phyloP scores from a whole-genome alignment of 2,888 invertebrate genomes.

The Cryptus armator region DNA sequence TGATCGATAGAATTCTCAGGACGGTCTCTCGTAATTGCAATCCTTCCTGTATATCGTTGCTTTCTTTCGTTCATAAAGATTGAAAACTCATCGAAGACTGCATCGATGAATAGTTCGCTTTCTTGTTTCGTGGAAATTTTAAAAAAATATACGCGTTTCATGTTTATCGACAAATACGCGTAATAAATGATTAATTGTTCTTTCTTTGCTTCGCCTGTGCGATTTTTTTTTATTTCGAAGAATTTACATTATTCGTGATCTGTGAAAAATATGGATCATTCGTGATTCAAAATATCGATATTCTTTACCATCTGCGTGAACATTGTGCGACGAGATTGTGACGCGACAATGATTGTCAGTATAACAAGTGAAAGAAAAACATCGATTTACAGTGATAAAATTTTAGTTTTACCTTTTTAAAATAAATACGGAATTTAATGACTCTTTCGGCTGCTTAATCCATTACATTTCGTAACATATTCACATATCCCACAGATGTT shows the following conservation, averaged over 20 bases:
- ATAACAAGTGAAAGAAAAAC: background rate
- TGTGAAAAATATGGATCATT: no score
- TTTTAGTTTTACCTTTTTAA: background rate
- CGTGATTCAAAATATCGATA: no score
- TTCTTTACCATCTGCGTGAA: no score
- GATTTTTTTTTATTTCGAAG: no score
- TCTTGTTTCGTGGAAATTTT: no score
- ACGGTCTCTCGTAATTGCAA: background rate
- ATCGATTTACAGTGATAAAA: background rate
- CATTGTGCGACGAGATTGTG: no score
- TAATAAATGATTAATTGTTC: no score
- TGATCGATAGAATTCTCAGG: background rate
- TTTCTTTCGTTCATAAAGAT: background rate
- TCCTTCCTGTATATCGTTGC: background rate
- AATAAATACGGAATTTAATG: background rate
- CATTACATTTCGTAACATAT: slow-evolving; percentile 30
- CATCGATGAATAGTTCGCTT: background rate
- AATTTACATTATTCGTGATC: no score
- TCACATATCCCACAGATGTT: slow-evolving; percentile 16
- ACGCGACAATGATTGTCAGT: no score
- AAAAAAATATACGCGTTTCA: no score
- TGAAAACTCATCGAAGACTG: background rate
- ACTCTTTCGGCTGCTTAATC: background rate
- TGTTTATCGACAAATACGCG: no score
- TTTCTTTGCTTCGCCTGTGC: no score